A percentile compares a stretch with the other conserved stretches of the same genome.
phyloP scores from a whole-genome alignment of 2,797 vertebrate genomes.

The Sardinella longiceps region DNA sequence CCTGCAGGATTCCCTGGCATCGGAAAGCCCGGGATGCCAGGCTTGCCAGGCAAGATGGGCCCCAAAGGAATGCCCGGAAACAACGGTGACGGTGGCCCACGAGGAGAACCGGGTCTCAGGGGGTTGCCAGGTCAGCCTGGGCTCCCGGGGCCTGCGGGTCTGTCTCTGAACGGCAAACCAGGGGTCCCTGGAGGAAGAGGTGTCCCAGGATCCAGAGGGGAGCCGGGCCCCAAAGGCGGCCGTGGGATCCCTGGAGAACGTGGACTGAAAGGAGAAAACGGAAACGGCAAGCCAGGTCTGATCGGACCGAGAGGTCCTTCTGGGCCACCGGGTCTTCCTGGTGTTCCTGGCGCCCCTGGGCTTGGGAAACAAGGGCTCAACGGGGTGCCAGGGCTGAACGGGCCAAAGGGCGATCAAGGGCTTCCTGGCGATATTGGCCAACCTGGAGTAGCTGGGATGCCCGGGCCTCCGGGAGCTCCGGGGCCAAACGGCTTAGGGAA shows the following conservation, averaged over 20 bases:
- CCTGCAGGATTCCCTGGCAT: conserved; percentile 91
- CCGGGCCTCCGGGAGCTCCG: conserved; percentile 83
- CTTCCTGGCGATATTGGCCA: conserved; percentile 78
- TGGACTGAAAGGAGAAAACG: conserved; percentile 90
- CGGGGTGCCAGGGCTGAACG: conserved; percentile 83
- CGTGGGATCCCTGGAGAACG: conserved; percentile 83
- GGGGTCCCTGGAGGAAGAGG: conserved; percentile 88
- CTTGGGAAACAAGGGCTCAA: conserved; percentile 85
- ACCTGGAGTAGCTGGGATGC: conserved; percentile 77
- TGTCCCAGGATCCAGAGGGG: conserved; percentile 84
- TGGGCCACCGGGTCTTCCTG: conserved; percentile 80
- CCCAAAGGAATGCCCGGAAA: conserved; percentile 86
- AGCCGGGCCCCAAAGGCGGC: conserved; percentile 86
- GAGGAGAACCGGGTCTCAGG: conserved; percentile 89
- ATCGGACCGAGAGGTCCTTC: conserved; percentile 78
- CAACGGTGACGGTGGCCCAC: conserved; percentile 86
- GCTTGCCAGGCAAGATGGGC: conserved; percentile 90
- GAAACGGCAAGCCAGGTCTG: conserved; percentile 88
- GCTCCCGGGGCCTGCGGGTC: conserved; percentile 89
- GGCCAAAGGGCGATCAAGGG: conserved; percentile 87
- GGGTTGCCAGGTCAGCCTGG: conserved; percentile 90
- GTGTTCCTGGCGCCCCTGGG: conserved; percentile 78
- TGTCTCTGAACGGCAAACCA: conserved; percentile 93
- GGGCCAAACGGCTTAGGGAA: conserved; percentile 83
- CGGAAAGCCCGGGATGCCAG: conserved; percentile 92